Evolutionary conservation across 2,888 invertebrate species (phyloP), one percentile per base, ranked within the genome.

Genomic region (Drosophila sordidula): DNA sequence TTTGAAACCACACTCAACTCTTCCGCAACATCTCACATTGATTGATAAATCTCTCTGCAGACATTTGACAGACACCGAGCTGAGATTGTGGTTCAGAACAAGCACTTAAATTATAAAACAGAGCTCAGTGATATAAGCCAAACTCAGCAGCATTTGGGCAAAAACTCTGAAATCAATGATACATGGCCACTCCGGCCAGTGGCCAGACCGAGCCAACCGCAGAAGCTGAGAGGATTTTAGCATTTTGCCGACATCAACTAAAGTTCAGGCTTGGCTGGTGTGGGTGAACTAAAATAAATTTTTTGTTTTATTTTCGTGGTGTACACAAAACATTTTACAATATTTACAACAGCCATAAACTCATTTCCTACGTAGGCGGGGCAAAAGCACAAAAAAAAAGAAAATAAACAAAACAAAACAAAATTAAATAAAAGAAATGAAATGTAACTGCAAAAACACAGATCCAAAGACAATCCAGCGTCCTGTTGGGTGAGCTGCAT

Each of bases 331-430:
- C 81, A 78, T 74, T 81, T 73, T 81, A 67, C 64, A 82, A 82
- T 81, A 80, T 81, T 78, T 82, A 76, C 80, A 78, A 62, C 59
- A 66, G 74, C 76, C 76, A 82, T 82, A 83, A 83, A 76, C 78
- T 76, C 64, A 75, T 83, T 81, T 81, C 72, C 83, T 55, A 41
- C 11, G 44, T 42, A 58, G 51, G 73, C 44, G 38, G 41, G 52
- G 55, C 36, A 32, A 14, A 44, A 18, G 1, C 18, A 18, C 12
- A 47, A 14, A 36, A 39, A 45, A 22, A 12, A 9, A 12, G n/a
- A n/a, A n/a, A n/a, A n/a, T n/a, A n/a, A n/a, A n/a, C n/a, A n/a
- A 32, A 58, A 46, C 29, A 16, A 36, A 56, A 50, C 45, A 41
- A 50, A 16, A 61, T 26, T 58, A 55, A 11, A 22, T 55, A 16